A percentile compares a stretch with the other conserved stretches of the same genome.
Evolutionary conservation across 1,140 invertebrate species (phyloP).

Genomic region (Fopius arisanus): DNA sequence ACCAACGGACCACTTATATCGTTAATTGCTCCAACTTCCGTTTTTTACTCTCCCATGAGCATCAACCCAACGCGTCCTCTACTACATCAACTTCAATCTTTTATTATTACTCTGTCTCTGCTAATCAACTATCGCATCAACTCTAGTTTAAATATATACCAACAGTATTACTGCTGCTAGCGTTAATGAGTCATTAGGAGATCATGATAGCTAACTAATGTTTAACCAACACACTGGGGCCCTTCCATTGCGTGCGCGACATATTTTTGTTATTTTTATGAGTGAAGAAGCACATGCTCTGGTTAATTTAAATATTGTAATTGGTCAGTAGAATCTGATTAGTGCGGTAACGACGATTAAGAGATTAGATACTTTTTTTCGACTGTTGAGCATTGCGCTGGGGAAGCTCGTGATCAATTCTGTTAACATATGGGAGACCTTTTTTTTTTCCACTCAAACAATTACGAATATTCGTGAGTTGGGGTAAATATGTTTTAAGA

Average conservation of each 20-base stretch:
- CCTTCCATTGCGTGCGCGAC: background rate
- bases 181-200: conserved; percentile 55
- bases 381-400: conserved; percentile 23
- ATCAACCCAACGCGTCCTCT: conserved; percentile 18
- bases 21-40: conserved; percentile 67
- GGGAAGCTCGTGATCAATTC: background rate
- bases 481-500: background rate
- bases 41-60: conserved; percentile 23
- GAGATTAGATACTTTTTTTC: conserved; percentile 40
- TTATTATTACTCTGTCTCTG: no score
- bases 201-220: conserved; percentile 55
- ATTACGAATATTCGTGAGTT: background rate
- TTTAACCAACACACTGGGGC: conserved; percentile 53
- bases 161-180: background rate
- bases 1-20: conserved; percentile 66
- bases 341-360: conserved; percentile 40
- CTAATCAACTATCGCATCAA: no score
- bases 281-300: conserved; percentile 47
- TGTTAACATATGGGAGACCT: background rate
- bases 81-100: background rate
- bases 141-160: background rate
- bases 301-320: conserved; percentile 61
- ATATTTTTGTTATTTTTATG: background rate
- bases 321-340: conserved; percentile 43
- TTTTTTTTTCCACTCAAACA: background rate